Conservation (phyloP, 2,888 invertebrate species). For the Patella pellucida region DNA sequence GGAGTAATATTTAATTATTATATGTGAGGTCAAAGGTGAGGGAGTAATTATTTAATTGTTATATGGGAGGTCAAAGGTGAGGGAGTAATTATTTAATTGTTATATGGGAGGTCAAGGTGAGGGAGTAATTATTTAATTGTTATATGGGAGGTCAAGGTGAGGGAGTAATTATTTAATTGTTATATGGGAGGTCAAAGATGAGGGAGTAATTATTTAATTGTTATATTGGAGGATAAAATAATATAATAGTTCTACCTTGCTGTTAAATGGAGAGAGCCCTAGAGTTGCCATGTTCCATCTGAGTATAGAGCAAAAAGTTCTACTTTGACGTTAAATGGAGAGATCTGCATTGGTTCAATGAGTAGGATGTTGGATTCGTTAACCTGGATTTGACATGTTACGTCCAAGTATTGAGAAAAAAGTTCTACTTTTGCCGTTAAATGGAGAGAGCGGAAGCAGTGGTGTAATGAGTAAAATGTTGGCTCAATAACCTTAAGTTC, state of each 20-base stretch:
- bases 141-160: constrained; percentile 82
- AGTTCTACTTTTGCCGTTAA: not conserved
- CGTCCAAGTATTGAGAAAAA: no score
- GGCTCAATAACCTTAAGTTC: not conserved
- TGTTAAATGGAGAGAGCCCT: no score
- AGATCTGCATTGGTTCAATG: no score
- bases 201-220: constrained; percentile 12
- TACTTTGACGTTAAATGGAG: no score
- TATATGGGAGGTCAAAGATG: constrained; percentile 83
- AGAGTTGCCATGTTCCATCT: no score
- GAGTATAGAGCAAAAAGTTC: no score
- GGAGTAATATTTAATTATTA: not conserved
- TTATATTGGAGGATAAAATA: not conserved
- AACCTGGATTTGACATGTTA: no score
- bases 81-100: not conserved
- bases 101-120: constrained; percentile 82
- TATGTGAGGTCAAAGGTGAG: constrained; percentile 83
- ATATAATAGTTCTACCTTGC: not conserved
- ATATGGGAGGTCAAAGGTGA: constrained; percentile 83
- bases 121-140: not conserved
- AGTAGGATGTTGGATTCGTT: no score
- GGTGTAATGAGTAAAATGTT: not conserved
- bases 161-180: not conserved
- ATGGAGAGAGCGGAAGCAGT: not conserved
- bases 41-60: not conserved